Percentiles rank a stretch among this genome's conserved stretches.
These are phyloP conservation scores for Watsonalla binaria DNA, from an alignment of 2,888 invertebrate species.

Conservation along the genomic window DNA sequence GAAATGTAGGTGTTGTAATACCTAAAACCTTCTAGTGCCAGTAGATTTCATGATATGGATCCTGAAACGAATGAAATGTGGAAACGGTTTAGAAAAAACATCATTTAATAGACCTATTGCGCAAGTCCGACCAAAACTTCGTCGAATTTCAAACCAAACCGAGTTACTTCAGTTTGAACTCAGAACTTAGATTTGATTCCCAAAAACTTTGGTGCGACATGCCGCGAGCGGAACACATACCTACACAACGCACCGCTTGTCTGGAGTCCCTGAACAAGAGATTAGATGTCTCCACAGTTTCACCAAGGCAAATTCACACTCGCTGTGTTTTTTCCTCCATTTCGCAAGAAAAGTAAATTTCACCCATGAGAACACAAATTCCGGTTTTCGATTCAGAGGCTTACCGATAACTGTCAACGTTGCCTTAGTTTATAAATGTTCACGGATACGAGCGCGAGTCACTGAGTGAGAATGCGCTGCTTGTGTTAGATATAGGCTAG, in stretches of 20 bases:
- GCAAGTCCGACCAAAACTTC: no score
- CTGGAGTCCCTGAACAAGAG: neutral
- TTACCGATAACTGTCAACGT: conserved; percentile 31
- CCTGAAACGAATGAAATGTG: no score
- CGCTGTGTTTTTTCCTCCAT: conserved; percentile 14
- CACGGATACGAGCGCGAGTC: conserved; percentile 7
- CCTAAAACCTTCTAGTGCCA: no score
- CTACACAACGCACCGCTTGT: neutral
- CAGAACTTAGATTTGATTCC: neutral
- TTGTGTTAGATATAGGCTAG: neutral
- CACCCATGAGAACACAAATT: conserved; percentile 29
- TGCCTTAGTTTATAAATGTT: conserved; percentile 22
- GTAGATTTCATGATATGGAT: no score
- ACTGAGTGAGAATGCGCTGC: conserved; percentile 1
- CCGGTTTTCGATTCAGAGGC: conserved; percentile 23
- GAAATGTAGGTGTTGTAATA: no score
- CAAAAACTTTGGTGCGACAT: neutral
- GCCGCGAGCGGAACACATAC: neutral
- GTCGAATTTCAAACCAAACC: neutral
- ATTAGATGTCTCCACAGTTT: neutral
- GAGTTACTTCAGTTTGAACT: neutral
- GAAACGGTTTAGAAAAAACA: no score
- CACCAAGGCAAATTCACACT: conserved; percentile 10
- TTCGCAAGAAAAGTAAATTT: conserved; percentile 27
- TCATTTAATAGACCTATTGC: no score